These are phyloP conservation scores for Danionella dracula DNA, from an alignment of 2,797 vertebrate species.

Conservation along the genomic window DNA sequence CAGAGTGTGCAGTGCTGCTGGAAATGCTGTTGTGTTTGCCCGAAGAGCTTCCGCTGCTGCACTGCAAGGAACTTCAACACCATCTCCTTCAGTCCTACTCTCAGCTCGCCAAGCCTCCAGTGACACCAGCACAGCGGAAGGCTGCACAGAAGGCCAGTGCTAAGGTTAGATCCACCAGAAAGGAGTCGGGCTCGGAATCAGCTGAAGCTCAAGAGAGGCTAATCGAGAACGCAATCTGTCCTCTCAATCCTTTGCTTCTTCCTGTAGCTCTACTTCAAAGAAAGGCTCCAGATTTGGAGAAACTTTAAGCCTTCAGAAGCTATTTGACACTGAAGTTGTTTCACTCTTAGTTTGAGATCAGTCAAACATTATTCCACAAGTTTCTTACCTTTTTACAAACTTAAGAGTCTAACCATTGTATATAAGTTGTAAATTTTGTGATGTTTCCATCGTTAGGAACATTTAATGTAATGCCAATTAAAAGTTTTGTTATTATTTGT, in stretches of 20 bases:
- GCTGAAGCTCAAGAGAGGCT: background rate
- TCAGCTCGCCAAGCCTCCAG: slow-evolving; percentile 40
- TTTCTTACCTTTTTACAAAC: too few species aligned
- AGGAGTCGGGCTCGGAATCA: background rate
- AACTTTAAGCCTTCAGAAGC: background rate
- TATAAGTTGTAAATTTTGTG: too few species aligned
- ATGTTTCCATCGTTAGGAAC: too few species aligned
- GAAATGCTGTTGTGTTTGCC: slow-evolving; percentile 68
- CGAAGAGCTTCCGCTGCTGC: slow-evolving; percentile 61
- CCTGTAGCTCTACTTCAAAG: slow-evolving; percentile 56
- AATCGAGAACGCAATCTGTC: slow-evolving; percentile 28
- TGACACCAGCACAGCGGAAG: background rate
- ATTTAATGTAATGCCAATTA: too few species aligned
- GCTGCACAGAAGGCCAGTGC: background rate
- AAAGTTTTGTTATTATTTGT: too few species aligned
- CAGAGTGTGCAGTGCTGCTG: slow-evolving; percentile 68
- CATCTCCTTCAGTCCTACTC: slow-evolving; percentile 60
- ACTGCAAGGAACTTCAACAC: slow-evolving; percentile 56
- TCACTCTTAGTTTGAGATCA: too few species aligned
- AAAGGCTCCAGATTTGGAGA: background rate
- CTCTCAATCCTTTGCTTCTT: slow-evolving; percentile 67
- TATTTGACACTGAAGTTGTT: too few species aligned
- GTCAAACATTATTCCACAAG: too few species aligned
- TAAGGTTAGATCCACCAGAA: background rate
- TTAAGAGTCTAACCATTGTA: too few species aligned